Evolutionary conservation across 2,888 invertebrate species (phyloP), one percentile per base, ranked within the genome.

Genomic region (Hydrotaea diabolus): DNA sequence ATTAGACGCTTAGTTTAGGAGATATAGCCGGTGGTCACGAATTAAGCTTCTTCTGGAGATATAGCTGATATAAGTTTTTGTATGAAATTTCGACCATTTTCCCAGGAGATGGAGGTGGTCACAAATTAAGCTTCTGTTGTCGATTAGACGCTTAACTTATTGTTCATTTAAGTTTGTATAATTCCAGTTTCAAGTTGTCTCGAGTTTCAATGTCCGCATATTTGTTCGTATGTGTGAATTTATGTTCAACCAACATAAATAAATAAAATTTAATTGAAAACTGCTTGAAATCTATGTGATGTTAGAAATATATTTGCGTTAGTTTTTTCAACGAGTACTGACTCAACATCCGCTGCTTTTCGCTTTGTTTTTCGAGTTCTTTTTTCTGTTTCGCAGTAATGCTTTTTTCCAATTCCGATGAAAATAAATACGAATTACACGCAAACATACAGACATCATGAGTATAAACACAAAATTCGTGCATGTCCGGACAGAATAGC

Each of bases 201-300:
- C n/a, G n/a, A n/a, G n/a, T n/a, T 31, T 31, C 31, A 31, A 2
- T 31, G 2, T 4, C 31, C 3, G 31, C 31, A 31, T 31, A 2
- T 31, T 31, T 31, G 2, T 31, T 31, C 9, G 39, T 13, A 1
- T 39, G 9, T 39, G 39, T 39, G 31, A 31, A 31, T 31, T 31
- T 31, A 31, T 31, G 39, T 39, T 8, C 13, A 39, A 11, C 39
- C 13, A 39, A 39, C 39, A 39, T 55, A 55, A 21, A 21, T 55
- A 55, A 55, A 55, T 55, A 55, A 19, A 55, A 7, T 55, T 19
- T 55, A 55, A 55, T 21, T 55, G 55, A 21, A 55, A 53, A 55
- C 4, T 21, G 55, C 21, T 21, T 55, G 19, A 55, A 55, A 55
- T 55, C 55, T 21, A 19, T 21, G 49, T 2, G n/a, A 13, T 49